Evolutionary conservation across 2,113 vertebrate species (phyloP), one percentile per base, ranked within the genome.

Genomic region (Lamprotornis superbus): DNA sequence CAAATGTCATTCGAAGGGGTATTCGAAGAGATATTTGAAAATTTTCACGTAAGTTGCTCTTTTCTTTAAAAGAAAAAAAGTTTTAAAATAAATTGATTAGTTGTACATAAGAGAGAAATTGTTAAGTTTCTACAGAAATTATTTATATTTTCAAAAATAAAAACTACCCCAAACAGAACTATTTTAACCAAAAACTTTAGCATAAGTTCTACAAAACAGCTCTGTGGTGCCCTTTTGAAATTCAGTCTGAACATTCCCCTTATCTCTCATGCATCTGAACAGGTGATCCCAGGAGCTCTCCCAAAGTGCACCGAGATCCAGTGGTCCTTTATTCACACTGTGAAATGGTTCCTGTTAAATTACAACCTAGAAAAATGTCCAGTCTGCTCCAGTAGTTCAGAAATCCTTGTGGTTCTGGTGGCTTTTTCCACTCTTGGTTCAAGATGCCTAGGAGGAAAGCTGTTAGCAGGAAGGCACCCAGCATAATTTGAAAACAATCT

Each of bases 1-100:
- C 76, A 91, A 71, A 97, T 89, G 76, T 47, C 69, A 56, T 91
- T 92, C 81, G 35, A 87, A 86, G 56, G 47, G 52, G 21, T 75
- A 87, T 75, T 87, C 92, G 75, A 77, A 93, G 68, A 83, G 9
- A 42, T 61, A 52, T 25, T 92, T 83, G 28, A 60, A 92, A 94
- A 67, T 91, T 87, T 92, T 94, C 60, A 87, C 6, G 40, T 67
- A 75, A 30, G 3, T 39, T 94, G 22, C 49, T 49, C 42, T 83
- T 55, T 69, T 46, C 24, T 67, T 16, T 37, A 73, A 56, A 39
- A 7, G 3, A 1, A 5, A 22, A 44, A 33, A 46, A 13, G 27
- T 9, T 63, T 87, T 70, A 5, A 46, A 75, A 55, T 30, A 35
- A 73, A 52, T 73, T 15, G 30, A 37, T 88, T 33, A 12, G 27